Conservation (phyloP, 2,113 vertebrate species). For the Calyptomena viridis region DNA sequence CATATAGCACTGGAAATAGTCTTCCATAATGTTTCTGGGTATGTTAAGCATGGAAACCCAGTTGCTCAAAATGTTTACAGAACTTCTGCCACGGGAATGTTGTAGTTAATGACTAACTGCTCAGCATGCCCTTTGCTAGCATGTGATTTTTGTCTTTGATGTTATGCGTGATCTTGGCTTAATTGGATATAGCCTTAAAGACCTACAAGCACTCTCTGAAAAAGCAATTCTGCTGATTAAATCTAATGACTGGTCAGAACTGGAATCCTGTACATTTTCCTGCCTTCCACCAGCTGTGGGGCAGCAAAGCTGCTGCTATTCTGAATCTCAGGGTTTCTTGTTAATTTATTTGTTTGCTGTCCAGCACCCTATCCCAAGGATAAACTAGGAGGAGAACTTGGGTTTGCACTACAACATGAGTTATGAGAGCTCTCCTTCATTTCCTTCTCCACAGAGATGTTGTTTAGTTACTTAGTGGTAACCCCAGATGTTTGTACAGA, state of each 20-base stretch:
- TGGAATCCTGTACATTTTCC: neutral
- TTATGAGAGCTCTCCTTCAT: neutral
- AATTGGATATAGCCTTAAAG: conserved; percentile 42
- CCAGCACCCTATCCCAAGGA: neutral
- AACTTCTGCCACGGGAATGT: conserved; percentile 23
- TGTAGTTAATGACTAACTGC: conserved; percentile 53
- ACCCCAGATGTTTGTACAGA: too few species aligned
- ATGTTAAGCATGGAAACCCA: neutral
- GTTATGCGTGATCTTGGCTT: conserved; percentile 33
- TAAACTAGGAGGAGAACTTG: neutral
- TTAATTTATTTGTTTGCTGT: neutral
- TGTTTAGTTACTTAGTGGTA: neutral
- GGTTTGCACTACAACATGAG: neutral
- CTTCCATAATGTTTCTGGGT: neutral
- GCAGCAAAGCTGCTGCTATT: neutral
- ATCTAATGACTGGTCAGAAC: conserved; percentile 32
- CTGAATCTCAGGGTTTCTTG: neutral
- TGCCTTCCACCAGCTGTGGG: neutral
- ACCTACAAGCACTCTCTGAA: neutral
- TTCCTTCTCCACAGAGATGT: neutral
- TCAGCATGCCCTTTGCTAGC: conserved; percentile 16
- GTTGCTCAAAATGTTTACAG: conserved; percentile 11
- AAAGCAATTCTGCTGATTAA: conserved; percentile 36
- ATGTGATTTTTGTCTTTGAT: conserved; percentile 61
- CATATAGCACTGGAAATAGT: neutral